Evolutionary conservation across 2,888 invertebrate genomes (phyloP).

Genomic region (Eumacrocentrus americanus): DNA sequence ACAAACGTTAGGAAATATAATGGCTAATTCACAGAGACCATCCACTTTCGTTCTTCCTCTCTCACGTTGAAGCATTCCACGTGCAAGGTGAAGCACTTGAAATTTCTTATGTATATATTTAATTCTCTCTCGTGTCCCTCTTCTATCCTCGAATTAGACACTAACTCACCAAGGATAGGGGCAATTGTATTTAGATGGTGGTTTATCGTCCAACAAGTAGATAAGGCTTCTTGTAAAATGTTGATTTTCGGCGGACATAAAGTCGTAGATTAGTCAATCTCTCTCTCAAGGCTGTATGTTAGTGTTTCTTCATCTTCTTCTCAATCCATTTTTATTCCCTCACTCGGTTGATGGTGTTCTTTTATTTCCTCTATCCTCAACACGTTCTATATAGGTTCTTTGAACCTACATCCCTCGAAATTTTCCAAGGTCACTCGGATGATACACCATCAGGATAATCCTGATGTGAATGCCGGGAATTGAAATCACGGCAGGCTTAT

Average conservation of each 20-base stretch:
- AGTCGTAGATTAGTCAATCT: slow-evolving; percentile 23
- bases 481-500: slow-evolving; percentile 42
- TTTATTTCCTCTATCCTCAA: slow-evolving; percentile 3
- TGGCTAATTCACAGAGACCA: background rate
- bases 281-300: slow-evolving; percentile 15
- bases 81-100: too few relatives aligned
- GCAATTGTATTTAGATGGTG: slow-evolving; percentile 18
- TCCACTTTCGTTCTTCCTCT: background rate
- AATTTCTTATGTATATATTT: too few relatives aligned
- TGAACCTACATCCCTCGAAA: slow-evolving; percentile 25
- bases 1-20: slow-evolving; percentile 17
- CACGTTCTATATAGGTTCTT: slow-evolving; percentile 22
- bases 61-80: too few relatives aligned
- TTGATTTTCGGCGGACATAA: slow-evolving; percentile 19
- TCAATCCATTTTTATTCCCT: slow-evolving; percentile 7
- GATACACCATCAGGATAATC: slow-evolving; percentile 12
- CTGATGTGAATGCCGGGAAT: slow-evolving; percentile 1
- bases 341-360: background rate
- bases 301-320: background rate
- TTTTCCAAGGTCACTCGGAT: background rate
- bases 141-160: slow-evolving; percentile 3
- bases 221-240: slow-evolving; percentile 20
- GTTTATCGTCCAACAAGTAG: slow-evolving; percentile 11
- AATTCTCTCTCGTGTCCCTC: too few relatives aligned
- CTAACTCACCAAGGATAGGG: slow-evolving; percentile 21